These are phyloP conservation scores for Bilobella aurantiaca DNA, from an alignment of 1,140 invertebrate species.

Conservation along the genomic window DNA sequence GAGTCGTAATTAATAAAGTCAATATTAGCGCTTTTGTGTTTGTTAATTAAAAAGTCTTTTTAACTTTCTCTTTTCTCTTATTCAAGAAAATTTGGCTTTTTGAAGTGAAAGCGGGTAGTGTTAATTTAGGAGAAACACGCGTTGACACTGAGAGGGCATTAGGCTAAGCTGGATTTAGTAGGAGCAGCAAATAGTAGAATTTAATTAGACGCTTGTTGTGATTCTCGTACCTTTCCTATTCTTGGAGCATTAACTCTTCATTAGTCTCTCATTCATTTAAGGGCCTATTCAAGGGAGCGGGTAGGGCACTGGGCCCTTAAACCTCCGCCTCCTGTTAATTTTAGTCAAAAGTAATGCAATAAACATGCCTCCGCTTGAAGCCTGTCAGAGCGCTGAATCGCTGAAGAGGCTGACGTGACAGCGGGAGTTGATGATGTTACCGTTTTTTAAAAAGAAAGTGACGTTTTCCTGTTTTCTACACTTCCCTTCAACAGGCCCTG, in stretches of 20 bases:
- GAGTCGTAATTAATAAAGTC: no score
- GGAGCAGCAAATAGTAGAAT: neutral
- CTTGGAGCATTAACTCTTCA: neutral
- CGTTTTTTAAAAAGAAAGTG: neutral
- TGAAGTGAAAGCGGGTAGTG: neutral
- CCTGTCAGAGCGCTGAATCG: neutral
- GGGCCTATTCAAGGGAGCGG: neutral
- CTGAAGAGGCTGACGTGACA: neutral
- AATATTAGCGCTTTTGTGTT: no score
- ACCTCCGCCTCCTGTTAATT: neutral
- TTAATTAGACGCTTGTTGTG: slow-evolving; percentile 4
- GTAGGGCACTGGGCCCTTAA: neutral
- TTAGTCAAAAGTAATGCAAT: neutral
- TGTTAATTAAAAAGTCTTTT: no score
- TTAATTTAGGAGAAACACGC: no score
- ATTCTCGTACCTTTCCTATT: neutral
- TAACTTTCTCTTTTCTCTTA: no score
- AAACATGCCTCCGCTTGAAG: neutral
- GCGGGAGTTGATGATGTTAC: neutral
- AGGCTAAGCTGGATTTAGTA: no score
- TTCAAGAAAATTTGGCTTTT: neutral
- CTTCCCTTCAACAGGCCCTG: no score
- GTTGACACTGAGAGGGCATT: no score
- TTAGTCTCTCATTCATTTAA: neutral
- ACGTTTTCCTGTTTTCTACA: neutral